Percentiles rank a stretch among this genome's conserved stretches.
These are phyloP conservation scores for Protosalanx chinensis DNA, from an alignment of 2,797 vertebrate species.

Conservation along the genomic window DNA sequence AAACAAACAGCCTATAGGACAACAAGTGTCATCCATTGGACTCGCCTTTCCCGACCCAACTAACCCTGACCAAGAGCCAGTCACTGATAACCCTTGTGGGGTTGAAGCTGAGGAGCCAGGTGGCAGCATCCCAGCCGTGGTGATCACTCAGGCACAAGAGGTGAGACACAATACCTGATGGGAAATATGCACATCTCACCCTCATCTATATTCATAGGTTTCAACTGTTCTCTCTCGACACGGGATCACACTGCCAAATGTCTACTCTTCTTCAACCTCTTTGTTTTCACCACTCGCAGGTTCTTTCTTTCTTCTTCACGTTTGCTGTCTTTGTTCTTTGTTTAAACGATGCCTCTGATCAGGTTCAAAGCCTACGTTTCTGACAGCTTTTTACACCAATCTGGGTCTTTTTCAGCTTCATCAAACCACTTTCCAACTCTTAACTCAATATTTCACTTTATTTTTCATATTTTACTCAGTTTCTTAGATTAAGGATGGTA, in stretches of 20 bases:
- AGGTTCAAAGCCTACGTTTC: slow-evolving; percentile 52
- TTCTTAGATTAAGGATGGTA: slow-evolving; percentile 44
- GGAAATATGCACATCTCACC: slow-evolving; percentile 49
- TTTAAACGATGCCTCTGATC: slow-evolving; percentile 67
- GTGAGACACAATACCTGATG: slow-evolving; percentile 61
- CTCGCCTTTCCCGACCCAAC: not conserved
- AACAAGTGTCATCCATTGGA: not conserved
- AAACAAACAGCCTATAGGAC: not conserved
- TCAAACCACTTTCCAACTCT: slow-evolving; percentile 37
- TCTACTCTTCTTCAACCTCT: slow-evolving; percentile 45
- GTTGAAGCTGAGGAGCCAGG: slow-evolving; percentile 40
- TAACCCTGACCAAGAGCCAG: slow-evolving; percentile 1
- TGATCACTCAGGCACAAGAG: slow-evolving; percentile 63
- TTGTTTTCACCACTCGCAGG: slow-evolving; percentile 50
- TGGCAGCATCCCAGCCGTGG: slow-evolving; percentile 38
- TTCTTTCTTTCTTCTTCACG: slow-evolving; percentile 58
- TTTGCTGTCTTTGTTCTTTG: slow-evolving; percentile 59
- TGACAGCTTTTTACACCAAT: slow-evolving; percentile 56
- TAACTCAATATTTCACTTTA: slow-evolving; percentile 31
- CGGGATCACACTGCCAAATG: slow-evolving; percentile 30
- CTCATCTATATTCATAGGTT: slow-evolving; percentile 64
- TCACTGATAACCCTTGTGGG: slow-evolving; percentile 10
- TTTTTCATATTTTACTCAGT: slow-evolving; percentile 16
- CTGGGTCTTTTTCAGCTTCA: slow-evolving; percentile 35
- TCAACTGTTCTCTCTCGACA: slow-evolving; percentile 49